Evolutionary conservation across 1,140 invertebrate species (phyloP).

Genomic region (Melanaphis sacchari): DNA sequence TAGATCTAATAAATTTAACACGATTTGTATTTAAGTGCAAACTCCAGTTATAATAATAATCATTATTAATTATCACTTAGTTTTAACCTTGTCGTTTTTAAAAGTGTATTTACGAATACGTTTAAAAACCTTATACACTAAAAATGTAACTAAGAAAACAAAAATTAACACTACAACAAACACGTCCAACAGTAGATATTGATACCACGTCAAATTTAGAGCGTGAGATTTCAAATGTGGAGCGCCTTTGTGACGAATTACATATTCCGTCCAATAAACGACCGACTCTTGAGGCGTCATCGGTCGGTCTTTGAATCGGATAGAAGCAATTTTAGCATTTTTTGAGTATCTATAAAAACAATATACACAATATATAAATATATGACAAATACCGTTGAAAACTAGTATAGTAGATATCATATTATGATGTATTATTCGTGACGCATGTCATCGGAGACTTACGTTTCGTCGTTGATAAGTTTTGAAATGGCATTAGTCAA

Average conservation of each 20-base stretch:
- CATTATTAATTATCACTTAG: neutral
- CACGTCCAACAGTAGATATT: slow-evolving; percentile 69
- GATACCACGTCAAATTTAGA: slow-evolving; percentile 68
- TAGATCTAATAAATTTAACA: no score
- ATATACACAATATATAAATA: neutral
- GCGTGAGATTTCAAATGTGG: slow-evolving; percentile 68
- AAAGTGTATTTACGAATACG: neutral
- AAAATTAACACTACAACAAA: neutral
- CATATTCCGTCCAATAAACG: slow-evolving; percentile 72
- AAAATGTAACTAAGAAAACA: neutral
- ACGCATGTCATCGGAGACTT: neutral
- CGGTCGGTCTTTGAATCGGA: slow-evolving; percentile 63
- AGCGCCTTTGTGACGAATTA: slow-evolving; percentile 69
- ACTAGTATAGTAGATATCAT: neutral
- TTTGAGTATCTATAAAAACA: slow-evolving; percentile 51
- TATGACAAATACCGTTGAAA: neutral
- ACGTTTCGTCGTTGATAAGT: slow-evolving; percentile 25
- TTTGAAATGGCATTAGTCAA: neutral
- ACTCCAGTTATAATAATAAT: no score
- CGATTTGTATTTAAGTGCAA: no score
- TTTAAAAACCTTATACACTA: neutral
- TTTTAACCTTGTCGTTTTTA: neutral
- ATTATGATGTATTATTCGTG: neutral
- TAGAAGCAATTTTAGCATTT: slow-evolving; percentile 51
- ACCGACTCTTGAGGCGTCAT: slow-evolving; percentile 65